Evolutionary conservation across 1,140 invertebrate species (phyloP), one percentile per base, ranked within the genome.

Genomic region (Drosophila orosa): DNA sequence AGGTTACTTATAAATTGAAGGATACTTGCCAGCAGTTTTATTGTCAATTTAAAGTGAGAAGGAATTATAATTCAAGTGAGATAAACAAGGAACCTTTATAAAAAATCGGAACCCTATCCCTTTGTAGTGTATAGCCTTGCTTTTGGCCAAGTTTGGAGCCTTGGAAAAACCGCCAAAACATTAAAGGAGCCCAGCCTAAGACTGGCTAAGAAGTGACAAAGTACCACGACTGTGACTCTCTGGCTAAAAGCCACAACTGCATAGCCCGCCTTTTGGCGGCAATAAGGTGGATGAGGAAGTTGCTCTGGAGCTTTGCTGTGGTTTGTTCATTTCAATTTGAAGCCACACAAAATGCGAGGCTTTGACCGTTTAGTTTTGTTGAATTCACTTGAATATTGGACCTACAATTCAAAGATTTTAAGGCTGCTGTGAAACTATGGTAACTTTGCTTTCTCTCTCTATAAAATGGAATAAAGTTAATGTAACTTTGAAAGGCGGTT

Each of bases 121-220:
- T 61, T 61, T 61, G 22, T 56, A 12, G 22, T 44, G 39, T 22
- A 31, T 22, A 31, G 33, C 3, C 22, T 31, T n/a, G n/a, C 4
- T 17, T 13, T 33, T 35, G 25, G 13, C 24, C 8, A 29, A 47
- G 31, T 37, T 35, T 29, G 12, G 25, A 22, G 33, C 33, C 7
- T 13, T 17, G 59, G 25, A 58, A 31, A 60, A 62, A 61, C 59
- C 31, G 58, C 57, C 63, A 29, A 55, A 50, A 50, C 66, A 35
- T 44, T 54, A 35, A 50, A 44, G 45, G 35, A 42, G 47, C 24
- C 45, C 6, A 42, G 62, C 47, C 66, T 69, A 69, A 69, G 47
- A 68, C 66, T 8, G 39, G 48, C 42, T 47, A 71, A 60, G 37
- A 56, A 74, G 35, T 31, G 69, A 63, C 68, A 74, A 74, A 74